phyloP scores from a whole-genome alignment of 2,113 vertebrate species.

The Corythoichthys haematopterus region DNA sequence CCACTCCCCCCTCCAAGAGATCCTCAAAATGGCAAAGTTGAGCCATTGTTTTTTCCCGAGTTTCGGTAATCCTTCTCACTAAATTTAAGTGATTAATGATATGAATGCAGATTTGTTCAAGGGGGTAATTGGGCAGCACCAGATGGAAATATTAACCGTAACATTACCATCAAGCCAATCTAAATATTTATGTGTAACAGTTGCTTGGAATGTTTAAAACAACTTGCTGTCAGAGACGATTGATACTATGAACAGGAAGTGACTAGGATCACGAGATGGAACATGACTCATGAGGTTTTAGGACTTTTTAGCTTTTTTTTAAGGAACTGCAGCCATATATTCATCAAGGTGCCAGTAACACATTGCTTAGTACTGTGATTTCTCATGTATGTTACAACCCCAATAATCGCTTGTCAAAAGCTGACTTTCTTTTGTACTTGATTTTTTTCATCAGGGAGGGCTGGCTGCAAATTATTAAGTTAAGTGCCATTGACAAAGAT shows the following conservation, averaged over 20 bases:
- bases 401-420: too few relatives aligned
- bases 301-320: neutral
- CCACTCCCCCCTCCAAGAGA: conserved; percentile 77
- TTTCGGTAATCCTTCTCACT: conserved; percentile 38
- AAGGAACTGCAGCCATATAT: neutral
- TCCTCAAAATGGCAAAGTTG: conserved; percentile 76
- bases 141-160: neutral
- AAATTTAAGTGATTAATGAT: neutral
- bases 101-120: neutral
- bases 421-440: too few relatives aligned
- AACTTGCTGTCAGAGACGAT: neutral
- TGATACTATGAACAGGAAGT: conserved; percentile 1
- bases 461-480: too few relatives aligned
- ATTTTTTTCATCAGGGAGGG: too few relatives aligned
- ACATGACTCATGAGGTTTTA: neutral
- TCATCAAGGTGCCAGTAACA: too few relatives aligned
- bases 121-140: neutral
- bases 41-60: conserved; percentile 56
- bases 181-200: neutral
- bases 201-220: neutral
- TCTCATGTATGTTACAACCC: too few relatives aligned
- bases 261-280: neutral
- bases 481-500: too few relatives aligned
- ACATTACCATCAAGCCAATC: neutral
- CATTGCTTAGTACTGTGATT: too few relatives aligned